Evolutionary conservation across 2,797 vertebrate species (phyloP).

Genomic region (Craterocephalus amniculus): DNA sequence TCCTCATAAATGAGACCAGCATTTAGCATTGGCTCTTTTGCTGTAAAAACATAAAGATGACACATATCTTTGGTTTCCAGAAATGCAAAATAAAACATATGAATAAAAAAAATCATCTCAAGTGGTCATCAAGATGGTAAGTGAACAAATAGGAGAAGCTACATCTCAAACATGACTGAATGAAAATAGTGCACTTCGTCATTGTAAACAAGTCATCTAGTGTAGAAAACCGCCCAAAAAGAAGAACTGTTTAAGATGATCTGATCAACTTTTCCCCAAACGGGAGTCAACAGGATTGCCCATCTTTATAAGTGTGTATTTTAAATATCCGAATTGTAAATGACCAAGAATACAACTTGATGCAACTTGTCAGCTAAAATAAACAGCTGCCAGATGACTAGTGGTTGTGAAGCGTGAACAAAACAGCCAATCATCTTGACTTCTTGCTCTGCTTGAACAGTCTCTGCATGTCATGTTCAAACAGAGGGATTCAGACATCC

Average conservation of each 20-base stretch:
- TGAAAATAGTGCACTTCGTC: neutral
- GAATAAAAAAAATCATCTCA: neutral
- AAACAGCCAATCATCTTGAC: constrained; percentile 8
- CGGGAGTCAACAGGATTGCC: neutral
- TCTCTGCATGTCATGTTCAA: constrained; percentile 1
- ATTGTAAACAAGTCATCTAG: neutral
- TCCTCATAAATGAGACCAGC: constrained; percentile 15
- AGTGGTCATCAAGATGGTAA: neutral
- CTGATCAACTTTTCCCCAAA: neutral
- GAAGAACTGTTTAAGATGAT: neutral
- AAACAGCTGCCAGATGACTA: constrained; percentile 7
- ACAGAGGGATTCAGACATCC: constrained; percentile 1
- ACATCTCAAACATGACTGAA: neutral
- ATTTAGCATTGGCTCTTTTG: neutral
- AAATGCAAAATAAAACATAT: neutral
- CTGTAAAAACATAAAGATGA: neutral
- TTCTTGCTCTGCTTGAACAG: constrained; percentile 16
- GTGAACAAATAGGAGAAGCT: neutral
- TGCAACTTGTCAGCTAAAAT: constrained; percentile 5
- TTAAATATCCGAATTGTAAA: neutral
- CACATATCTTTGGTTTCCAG: neutral
- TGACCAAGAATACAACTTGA: constrained; percentile 8
- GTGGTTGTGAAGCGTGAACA: constrained; percentile 2
- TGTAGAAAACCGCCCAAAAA: neutral
- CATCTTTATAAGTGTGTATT: neutral